phyloP scores from a whole-genome alignment of 1,140 invertebrate species.

The Zophobas morio region DNA sequence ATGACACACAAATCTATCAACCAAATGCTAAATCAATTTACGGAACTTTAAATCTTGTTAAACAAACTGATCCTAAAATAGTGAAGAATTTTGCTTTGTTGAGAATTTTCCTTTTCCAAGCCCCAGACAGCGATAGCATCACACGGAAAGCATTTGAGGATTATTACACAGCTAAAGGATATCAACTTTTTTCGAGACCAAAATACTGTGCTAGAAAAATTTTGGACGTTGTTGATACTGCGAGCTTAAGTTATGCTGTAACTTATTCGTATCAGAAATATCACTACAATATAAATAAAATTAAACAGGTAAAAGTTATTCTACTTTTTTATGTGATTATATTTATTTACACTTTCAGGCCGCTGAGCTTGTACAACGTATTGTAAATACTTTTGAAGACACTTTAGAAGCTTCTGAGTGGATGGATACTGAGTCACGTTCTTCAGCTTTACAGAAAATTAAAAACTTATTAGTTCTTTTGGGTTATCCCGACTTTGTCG shows the following conservation, averaged over 20 bases:
- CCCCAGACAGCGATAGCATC: slow-evolving; percentile 59
- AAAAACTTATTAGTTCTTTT: slow-evolving; percentile 59
- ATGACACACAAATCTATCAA: slow-evolving; percentile 52
- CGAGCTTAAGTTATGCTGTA: slow-evolving; percentile 60
- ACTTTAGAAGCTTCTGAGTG: slow-evolving; percentile 79
- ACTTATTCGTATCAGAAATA: slow-evolving; percentile 60
- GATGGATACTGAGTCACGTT: slow-evolving; percentile 77
- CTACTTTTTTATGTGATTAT: slow-evolving; percentile 4
- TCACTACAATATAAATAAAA: slow-evolving; percentile 59
- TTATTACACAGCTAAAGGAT: slow-evolving; percentile 51
- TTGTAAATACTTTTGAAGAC: slow-evolving; percentile 80
- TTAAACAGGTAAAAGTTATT: slow-evolving; percentile 55
- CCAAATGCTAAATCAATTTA: slow-evolving; percentile 48
- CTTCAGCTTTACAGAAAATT: slow-evolving; percentile 57
- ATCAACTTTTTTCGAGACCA: slow-evolving; percentile 52
- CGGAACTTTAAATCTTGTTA: slow-evolving; percentile 59
- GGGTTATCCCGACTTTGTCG: slow-evolving; percentile 61
- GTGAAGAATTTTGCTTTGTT: slow-evolving; percentile 63
- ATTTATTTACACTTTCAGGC: slow-evolving; percentile 69
- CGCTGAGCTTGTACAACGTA: slow-evolving; percentile 82
- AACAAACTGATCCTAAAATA: slow-evolving; percentile 52
- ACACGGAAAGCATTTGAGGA: slow-evolving; percentile 56
- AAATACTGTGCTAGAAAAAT: slow-evolving; percentile 64
- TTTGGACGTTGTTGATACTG: slow-evolving; percentile 55
- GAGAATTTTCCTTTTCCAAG: slow-evolving; percentile 58